Evolutionary conservation across 1,140 invertebrate species (phyloP), one percentile per base, ranked within the genome.

Genomic region (Platyura marginata): DNA sequence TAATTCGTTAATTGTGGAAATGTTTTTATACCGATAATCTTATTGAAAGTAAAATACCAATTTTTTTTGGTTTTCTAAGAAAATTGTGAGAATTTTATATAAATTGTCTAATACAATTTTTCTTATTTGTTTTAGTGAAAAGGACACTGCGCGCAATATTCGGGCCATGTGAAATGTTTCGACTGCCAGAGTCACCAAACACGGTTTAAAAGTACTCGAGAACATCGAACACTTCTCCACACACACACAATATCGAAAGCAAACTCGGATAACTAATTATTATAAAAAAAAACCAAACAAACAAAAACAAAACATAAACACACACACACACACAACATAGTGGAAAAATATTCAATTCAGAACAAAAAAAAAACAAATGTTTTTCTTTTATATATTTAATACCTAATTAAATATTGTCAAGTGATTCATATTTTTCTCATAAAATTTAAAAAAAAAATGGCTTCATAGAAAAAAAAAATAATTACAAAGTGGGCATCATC

Each of bases 171-270:
- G 52, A 55, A 56, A 53, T 59, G 48, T 59, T 59, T 51, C 53
- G 57, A 56, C 57, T 59, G 54, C 57, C 57, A 59, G 57, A 60
- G 55, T 54, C 55, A 55, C 56, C 57, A 57, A 60, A 59, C 53
- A 54, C 56, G 56, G 55, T 59, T 58, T 60, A 54, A 56, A 29
- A 29, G 25, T 8, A 29, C 25, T 29, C 25, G 13, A 29, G 25
- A 29, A 56, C 51, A 59, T 56, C 56, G 56, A 45, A 47, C 36
- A 33, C 33, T 44, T 44, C 44, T 47, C 40, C 16, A 41, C n/a
- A 37, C 35, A 32, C n/a, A 29, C 25, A 13, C 6, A 29, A 29
- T 29, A 29, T 8, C 13, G 6, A 13, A 29, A 29, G 6, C 6
- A 6, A 29, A 29, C 25, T 29, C 25, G 25, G 25, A 29, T 29